phyloP scores from a whole-genome alignment of 2,113 vertebrate genomes.

The Baryphthengus martii region DNA sequence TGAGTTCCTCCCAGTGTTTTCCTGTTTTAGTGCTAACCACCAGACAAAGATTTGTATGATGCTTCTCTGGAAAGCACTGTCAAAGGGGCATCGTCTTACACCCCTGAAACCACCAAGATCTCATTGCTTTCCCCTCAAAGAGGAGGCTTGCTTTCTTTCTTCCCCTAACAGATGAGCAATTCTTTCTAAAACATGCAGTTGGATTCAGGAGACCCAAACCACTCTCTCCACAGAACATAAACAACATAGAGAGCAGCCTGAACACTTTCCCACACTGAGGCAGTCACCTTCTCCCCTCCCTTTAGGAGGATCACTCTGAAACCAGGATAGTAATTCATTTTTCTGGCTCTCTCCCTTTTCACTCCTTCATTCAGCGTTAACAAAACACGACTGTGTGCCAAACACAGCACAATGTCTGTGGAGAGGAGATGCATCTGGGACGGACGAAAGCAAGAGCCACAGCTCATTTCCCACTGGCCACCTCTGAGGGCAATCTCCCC shows the following conservation, averaged over 20 bases:
- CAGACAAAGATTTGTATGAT: background rate
- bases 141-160: background rate
- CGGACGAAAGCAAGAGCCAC: background rate
- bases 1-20: background rate
- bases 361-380: conserved; percentile 5
- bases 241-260: conserved; percentile 22
- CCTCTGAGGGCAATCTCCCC: background rate
- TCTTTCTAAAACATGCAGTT: background rate
- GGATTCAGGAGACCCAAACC: background rate
- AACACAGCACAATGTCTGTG: background rate
- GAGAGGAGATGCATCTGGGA: background rate
- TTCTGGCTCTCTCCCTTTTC: background rate
- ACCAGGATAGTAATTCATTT: background rate
- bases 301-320: background rate
- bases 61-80: background rate
- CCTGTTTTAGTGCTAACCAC: background rate
- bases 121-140: background rate
- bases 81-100: background rate
- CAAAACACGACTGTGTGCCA: background rate
- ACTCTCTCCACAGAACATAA: background rate
- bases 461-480: background rate
- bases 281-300: conserved; percentile 20
- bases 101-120: background rate
- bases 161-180: background rate
- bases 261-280: conserved; percentile 45